A percentile compares a stretch with the other conserved stretches of the same genome.
These are phyloP conservation scores for Triplophysa bombifrons DNA, from an alignment of 2,797 vertebrate genomes.

Conservation along the genomic window DNA sequence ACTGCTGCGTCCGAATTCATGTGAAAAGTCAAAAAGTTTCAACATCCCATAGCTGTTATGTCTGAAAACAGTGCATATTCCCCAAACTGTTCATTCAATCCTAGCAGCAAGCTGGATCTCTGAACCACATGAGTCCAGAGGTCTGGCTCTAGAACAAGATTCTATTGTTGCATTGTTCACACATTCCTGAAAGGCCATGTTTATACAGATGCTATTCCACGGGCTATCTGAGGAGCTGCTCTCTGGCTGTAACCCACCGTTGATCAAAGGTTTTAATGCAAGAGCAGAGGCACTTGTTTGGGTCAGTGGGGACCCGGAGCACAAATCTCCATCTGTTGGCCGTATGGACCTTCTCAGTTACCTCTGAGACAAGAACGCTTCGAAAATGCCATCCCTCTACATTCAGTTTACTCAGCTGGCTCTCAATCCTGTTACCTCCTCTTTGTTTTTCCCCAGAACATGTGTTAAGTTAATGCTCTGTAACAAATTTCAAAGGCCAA, in stretches of 20 bases:
- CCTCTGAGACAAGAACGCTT: constrained; percentile 73
- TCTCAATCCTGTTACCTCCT: constrained; percentile 67
- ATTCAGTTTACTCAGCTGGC: constrained; percentile 83
- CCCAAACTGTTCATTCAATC: constrained; percentile 67
- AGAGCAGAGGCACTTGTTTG: constrained; percentile 88
- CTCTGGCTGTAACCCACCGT: constrained; percentile 81
- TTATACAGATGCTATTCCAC: constrained; percentile 97
- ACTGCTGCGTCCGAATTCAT: constrained; percentile 48
- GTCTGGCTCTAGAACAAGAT: constrained; percentile 72
- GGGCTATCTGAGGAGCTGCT: constrained; percentile 81
- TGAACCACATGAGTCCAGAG: constrained; percentile 69
- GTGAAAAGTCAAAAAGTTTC: constrained; percentile 59
- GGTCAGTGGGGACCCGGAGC: constrained; percentile 81
- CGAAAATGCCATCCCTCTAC: constrained; percentile 60
- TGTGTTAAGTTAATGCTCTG: constrained; percentile 83
- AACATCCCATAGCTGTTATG: constrained; percentile 66
- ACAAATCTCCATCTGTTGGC: constrained; percentile 93
- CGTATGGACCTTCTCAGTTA: constrained; percentile 84
- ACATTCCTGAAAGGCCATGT: constrained; percentile 87
- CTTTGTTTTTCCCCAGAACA: constrained; percentile 82
- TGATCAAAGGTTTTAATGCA: constrained; percentile 94
- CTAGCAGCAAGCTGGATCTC: constrained; percentile 66
- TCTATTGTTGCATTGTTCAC: constrained; percentile 88
- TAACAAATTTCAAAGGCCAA: constrained; percentile 79
- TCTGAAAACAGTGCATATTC: constrained; percentile 71